A percentile compares a stretch with the other conserved stretches of the same genome.
These are phyloP conservation scores for Teleogryllus oceanicus DNA, from an alignment of 2,888 invertebrate species.

Conservation along the genomic window DNA sequence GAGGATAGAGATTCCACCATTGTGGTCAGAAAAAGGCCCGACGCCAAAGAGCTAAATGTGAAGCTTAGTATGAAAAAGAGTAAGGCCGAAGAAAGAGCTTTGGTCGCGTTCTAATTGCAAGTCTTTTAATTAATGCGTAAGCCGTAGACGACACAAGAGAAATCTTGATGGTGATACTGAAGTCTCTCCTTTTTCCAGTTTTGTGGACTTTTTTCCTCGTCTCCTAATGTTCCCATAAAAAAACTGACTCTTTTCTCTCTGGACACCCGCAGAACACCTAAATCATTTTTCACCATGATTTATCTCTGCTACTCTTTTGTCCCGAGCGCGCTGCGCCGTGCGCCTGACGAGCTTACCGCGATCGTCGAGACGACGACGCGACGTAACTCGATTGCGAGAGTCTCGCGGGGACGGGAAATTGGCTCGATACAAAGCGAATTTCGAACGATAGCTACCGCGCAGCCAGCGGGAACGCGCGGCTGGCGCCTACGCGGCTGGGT, in stretches of 20 bases:
- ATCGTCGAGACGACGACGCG: not conserved
- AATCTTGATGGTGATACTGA: no score
- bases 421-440: constrained; percentile 7
- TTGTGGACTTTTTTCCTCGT: not conserved
- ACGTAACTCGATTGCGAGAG: not conserved
- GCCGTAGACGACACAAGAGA: no score
- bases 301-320: not conserved
- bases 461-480: not conserved
- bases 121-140: no score
- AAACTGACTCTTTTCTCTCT: not conserved
- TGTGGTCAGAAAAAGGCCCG: no score
- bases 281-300: not conserved
- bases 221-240: not conserved
- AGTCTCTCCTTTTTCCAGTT: not conserved
- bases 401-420: constrained; percentile 2
- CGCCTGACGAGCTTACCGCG: not conserved
- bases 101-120: no score
- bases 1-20: no score
- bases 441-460: constrained; percentile 1
- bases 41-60: no score
- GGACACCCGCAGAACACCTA: not conserved
- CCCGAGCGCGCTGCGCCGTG: not conserved
- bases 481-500: no score
- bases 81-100: no score
- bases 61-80: no score